A percentile compares a stretch with the other conserved stretches of the same genome.
Evolutionary conservation across 2,113 vertebrate species (phyloP).

Genomic region (Hypomesus transpacificus): DNA sequence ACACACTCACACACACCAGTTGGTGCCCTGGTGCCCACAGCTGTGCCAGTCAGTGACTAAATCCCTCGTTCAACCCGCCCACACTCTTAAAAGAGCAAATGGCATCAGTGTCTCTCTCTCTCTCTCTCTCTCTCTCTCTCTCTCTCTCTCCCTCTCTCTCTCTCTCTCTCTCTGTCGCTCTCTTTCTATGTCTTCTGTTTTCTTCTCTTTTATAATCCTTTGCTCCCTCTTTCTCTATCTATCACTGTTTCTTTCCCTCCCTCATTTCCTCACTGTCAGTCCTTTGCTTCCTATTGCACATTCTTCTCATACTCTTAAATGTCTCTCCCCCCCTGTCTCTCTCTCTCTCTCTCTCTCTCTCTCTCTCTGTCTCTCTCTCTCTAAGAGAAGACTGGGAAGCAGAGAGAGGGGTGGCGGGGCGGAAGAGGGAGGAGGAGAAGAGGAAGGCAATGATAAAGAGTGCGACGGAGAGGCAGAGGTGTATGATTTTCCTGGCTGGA

Average conservation of each 20-base stretch:
- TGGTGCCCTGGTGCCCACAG: constrained; percentile 33
- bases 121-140: not conserved
- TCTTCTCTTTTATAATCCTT: not conserved
- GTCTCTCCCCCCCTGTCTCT: no score
- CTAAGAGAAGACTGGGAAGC: no score
- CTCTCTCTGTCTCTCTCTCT: no score
- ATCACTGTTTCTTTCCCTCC: no score
- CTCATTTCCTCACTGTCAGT: no score
- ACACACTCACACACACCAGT: not conserved
- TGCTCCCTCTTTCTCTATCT: not conserved
- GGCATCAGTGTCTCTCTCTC: constrained; percentile 9
- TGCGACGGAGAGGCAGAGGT: no score
- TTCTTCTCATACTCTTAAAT: no score
- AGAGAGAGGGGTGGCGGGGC: not conserved
- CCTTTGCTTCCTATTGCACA: no score
- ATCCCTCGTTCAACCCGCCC: constrained; percentile 25
- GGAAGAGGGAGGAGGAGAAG: not conserved
- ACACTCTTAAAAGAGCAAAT: constrained; percentile 35
- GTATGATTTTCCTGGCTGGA: no score
- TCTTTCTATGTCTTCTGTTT: not conserved
- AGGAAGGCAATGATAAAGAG: not conserved
- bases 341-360: no score
- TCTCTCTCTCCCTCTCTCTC: not conserved
- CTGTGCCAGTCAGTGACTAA: constrained; percentile 29
- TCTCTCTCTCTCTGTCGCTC: not conserved